Evolutionary conservation across 2,113 vertebrate genomes (phyloP), one percentile per base, ranked within the genome.

Genomic region (Puma concolor): DNA sequence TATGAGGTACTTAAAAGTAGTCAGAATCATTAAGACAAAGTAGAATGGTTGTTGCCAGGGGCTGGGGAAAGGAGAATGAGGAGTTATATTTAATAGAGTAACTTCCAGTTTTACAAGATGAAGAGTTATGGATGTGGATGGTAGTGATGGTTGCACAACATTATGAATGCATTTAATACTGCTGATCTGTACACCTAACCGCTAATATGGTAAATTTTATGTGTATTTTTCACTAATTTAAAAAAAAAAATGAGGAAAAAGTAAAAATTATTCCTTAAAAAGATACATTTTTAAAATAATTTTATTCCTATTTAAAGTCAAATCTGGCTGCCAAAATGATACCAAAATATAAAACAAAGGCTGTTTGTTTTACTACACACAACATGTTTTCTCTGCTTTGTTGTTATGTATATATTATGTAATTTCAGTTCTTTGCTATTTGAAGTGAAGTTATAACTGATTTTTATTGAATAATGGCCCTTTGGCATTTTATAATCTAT

Each of bases 381-480:
- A 74, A 88, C 7, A 91, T 23, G 57, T 84, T 83, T 97, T 86
- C 57, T 93, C 31, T 94, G 13, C n/a, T 95, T 95, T 81, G 2
- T 80, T 89, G 0, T 81, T 87, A 11, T 89, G 16, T 84, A 63
- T 50, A 50, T 93, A 41, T 90, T 85, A 36, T 91, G 8, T 89
- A 44, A 25, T 90, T 89, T 94, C 2, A 52, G 2, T 86, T 92
- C 41, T 94, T 95, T 63, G 27, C 67, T 69, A 19, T 94, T 92
- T 94, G 17, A 97, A 89, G 60, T 86, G 81, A 96, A 97, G 64
- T 92, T 66, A 84, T 63, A 81, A 71, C 12, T 84, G 29, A 69
- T 82, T 96, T 88, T 87, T 93, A 64, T 38, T 74, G 31, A 96
- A 50, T 86, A 82, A 95, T 94, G 23, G 7, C 25, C 48, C 16